phyloP scores from a whole-genome alignment of 2,113 vertebrate genomes.

The Oncorhynchus nerka region DNA sequence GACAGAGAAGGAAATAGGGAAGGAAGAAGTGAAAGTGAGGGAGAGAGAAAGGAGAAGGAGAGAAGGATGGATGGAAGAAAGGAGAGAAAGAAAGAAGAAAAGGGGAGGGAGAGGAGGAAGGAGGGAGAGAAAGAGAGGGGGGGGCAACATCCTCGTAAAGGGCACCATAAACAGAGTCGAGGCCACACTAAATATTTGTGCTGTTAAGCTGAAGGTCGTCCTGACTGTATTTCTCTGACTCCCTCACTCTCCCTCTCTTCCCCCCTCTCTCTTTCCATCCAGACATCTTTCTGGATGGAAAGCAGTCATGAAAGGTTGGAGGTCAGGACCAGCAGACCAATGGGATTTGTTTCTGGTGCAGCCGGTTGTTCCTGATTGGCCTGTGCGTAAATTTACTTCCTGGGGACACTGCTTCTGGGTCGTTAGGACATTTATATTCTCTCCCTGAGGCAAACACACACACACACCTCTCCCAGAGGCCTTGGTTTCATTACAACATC shows the following conservation, averaged over 20 bases:
- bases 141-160: slow-evolving; percentile 27
- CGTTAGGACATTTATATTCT: slow-evolving; percentile 38
- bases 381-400: slow-evolving; percentile 52
- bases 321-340: slow-evolving; percentile 40
- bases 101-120: neutral
- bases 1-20: too few relatives aligned
- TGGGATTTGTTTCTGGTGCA: slow-evolving; percentile 37
- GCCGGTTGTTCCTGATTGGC: slow-evolving; percentile 56
- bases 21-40: too few relatives aligned
- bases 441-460: slow-evolving; percentile 11
- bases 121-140: neutral
- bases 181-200: slow-evolving; percentile 59
- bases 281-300: neutral
- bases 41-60: too few relatives aligned
- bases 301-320: slow-evolving; percentile 25
- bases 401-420: slow-evolving; percentile 57
- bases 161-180: slow-evolving; percentile 53
- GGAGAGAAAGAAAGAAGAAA: neutral
- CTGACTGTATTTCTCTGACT: slow-evolving; percentile 13
- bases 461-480: slow-evolving; percentile 60
- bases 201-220: slow-evolving; percentile 9
- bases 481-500: slow-evolving; percentile 65
- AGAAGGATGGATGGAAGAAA: too few relatives aligned
- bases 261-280: neutral
- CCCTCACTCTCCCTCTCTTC: neutral